Conservation (phyloP, 1,140 invertebrate genomes). For the Xylocopa sonorina region DNA sequence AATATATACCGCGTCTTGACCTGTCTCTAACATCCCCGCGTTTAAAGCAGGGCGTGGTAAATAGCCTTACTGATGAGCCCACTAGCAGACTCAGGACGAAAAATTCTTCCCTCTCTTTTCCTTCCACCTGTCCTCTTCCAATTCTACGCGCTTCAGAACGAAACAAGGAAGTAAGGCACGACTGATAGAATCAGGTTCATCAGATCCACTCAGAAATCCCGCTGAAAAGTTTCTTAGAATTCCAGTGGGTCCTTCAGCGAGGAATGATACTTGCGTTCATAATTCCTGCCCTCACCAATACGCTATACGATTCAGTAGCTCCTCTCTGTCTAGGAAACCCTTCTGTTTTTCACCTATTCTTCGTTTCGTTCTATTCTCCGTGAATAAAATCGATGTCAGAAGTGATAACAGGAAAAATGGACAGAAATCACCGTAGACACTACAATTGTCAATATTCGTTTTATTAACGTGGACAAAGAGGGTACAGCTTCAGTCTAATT, state of each 20-base stretch:
- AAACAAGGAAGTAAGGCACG: background rate
- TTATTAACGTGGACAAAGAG: background rate
- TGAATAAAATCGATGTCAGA: conserved; percentile 20
- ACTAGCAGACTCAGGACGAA: too few species aligned
- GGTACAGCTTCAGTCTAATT: background rate
- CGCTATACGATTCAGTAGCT: background rate
- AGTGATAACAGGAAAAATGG: background rate
- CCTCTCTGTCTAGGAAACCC: conserved; percentile 25
- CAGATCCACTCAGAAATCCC: background rate
- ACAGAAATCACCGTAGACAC: background rate
- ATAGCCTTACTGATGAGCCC: too few species aligned
- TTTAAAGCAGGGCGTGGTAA: too few species aligned
- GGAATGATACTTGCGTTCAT: conserved; percentile 16
- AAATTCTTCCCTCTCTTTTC: too few species aligned
- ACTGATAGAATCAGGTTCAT: conserved; percentile 21
- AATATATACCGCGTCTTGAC: too few species aligned
- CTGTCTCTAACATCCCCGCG: too few species aligned
- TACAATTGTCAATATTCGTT: background rate
- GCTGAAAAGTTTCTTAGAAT: conserved; percentile 9
- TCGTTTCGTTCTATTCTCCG: conserved; percentile 56
- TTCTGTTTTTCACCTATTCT: conserved; percentile 51
- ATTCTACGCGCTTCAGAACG: too few species aligned
- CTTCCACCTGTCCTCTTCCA: too few species aligned
- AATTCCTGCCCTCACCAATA: background rate
- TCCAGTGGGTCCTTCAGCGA: too few species aligned